These are phyloP conservation scores for Crematogaster levior DNA, from an alignment of 2,888 invertebrate genomes.

Conservation along the genomic window DNA sequence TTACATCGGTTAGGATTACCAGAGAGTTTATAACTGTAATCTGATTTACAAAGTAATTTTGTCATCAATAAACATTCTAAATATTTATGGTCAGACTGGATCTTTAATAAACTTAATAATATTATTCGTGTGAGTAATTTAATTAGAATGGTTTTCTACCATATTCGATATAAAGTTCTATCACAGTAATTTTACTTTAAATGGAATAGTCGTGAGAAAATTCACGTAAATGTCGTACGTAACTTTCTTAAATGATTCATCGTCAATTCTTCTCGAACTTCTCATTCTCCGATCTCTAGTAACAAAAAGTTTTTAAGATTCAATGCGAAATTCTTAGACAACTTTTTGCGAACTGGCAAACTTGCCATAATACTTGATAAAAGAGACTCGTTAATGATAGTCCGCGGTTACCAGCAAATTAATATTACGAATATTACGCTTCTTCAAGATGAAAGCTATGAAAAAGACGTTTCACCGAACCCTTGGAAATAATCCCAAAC, in stretches of 20 bases:
- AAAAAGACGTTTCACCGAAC: background rate
- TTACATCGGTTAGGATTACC: no score
- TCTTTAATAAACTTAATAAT: no score
- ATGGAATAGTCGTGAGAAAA: background rate
- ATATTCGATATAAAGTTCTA: background rate
- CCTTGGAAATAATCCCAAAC: background rate
- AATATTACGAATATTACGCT: slow-evolving; percentile 8
- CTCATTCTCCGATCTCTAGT: background rate
- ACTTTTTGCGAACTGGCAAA: background rate
- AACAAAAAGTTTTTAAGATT: slow-evolving; percentile 1
- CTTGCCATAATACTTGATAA: background rate
- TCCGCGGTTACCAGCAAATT: background rate
- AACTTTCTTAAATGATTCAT: background rate
- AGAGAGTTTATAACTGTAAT: no score
- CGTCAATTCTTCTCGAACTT: background rate
- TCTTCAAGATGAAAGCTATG: background rate
- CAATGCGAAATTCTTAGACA: background rate
- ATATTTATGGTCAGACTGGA: no score
- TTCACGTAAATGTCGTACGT: background rate
- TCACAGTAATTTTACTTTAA: background rate
- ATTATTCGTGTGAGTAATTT: no score
- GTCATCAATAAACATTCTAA: no score
- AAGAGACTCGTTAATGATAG: background rate
- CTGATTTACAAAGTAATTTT: background rate
- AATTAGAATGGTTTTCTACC: no score